Evolutionary conservation across 2,888 invertebrate genomes (phyloP).

Genomic region (Dryadula phaetusa): DNA sequence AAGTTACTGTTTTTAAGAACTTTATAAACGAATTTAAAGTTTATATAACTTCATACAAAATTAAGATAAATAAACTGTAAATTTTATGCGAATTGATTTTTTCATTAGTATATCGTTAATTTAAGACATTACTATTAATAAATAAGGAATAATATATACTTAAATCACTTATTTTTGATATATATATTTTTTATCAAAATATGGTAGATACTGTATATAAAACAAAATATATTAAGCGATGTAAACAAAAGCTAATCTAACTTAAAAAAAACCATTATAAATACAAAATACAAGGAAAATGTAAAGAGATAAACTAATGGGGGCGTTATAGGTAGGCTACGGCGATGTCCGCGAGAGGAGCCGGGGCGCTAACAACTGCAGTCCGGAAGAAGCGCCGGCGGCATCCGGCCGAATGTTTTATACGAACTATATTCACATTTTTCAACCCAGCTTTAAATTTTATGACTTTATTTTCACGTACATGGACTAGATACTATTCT

Average conservation of each 20-base stretch:
- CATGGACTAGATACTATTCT: conserved; percentile 31
- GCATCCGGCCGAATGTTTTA: conserved; percentile 76
- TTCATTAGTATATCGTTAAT: too few relatives aligned
- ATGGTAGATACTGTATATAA: too few relatives aligned
- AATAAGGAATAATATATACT: too few relatives aligned
- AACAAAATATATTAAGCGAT: not conserved
- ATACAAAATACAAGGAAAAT: conserved; percentile 2
- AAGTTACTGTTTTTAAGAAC: too few relatives aligned
- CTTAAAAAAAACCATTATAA: not conserved
- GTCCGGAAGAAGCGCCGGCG: conserved; percentile 78
- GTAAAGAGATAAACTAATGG: conserved; percentile 9
- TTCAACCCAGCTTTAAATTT: conserved; percentile 57
- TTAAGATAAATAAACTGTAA: not conserved
- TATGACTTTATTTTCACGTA: conserved; percentile 45
- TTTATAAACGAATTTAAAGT: too few relatives aligned
- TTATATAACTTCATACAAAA: not conserved
- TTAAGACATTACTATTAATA: too few relatives aligned
- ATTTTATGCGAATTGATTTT: too few relatives aligned
- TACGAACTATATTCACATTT: conserved; percentile 63
- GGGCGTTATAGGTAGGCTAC: conserved; percentile 25
- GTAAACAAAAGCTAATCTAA: conserved; percentile 6
- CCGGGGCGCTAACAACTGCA: conserved; percentile 78
- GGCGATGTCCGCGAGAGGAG: conserved; percentile 74
- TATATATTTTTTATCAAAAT: too few relatives aligned
- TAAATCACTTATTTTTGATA: too few relatives aligned